Evolutionary conservation across 2,797 vertebrate species (phyloP).

Genomic region (Menidia menidia): DNA sequence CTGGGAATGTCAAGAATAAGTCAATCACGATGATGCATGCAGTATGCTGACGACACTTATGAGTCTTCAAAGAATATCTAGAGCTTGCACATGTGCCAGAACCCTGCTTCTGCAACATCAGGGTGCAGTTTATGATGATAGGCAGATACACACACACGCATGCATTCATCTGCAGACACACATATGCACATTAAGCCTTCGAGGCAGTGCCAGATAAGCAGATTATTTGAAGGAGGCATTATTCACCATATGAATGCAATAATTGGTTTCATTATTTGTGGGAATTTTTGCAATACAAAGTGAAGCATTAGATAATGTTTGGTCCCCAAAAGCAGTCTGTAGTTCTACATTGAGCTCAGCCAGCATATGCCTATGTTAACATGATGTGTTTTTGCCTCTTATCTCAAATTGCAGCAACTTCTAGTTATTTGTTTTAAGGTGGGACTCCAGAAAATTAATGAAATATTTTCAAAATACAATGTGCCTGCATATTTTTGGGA

Average conservation of each 20-base stretch:
- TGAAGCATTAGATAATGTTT: constrained; percentile 59
- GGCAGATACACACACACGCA: constrained; percentile 48
- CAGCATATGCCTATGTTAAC: constrained; percentile 55
- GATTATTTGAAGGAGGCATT: constrained; percentile 78
- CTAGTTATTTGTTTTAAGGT: constrained; percentile 57
- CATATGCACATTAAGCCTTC: constrained; percentile 51
- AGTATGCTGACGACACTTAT: constrained; percentile 58
- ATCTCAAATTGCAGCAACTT: constrained; percentile 62
- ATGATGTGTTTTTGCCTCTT: constrained; percentile 43
- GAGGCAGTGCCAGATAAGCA: constrained; percentile 74
- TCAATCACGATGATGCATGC: constrained; percentile 75
- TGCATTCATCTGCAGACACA: constrained; percentile 11
- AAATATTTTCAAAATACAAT: constrained; percentile 35
- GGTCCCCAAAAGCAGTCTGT: constrained; percentile 49
- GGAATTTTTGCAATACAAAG: constrained; percentile 64
- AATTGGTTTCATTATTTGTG: constrained; percentile 77
- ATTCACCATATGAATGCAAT: constrained; percentile 73
- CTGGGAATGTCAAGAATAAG: constrained; percentile 71
- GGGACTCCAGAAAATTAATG: constrained; percentile 41
- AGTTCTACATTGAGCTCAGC: constrained; percentile 32
- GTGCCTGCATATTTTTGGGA: constrained; percentile 33
- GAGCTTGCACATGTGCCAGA: constrained; percentile 72
- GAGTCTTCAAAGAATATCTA: constrained; percentile 73
- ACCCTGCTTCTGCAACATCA: constrained; percentile 56
- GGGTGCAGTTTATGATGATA: constrained; percentile 68